phyloP scores from a whole-genome alignment of 2,113 vertebrate genomes.

The Microcebus ravelobensis region DNA sequence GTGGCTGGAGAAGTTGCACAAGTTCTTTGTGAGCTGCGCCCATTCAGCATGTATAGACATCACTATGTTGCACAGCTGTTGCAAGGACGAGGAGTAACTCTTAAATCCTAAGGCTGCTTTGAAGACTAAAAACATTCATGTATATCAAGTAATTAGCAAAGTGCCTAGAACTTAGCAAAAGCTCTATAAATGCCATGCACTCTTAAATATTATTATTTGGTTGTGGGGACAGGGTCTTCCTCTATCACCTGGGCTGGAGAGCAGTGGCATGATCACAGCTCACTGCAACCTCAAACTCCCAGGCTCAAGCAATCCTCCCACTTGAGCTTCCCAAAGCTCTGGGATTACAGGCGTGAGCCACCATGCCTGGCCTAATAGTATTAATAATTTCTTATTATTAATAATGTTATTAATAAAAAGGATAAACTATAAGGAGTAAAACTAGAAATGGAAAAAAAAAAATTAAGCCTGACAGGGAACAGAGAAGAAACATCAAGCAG shows the following conservation, averaged over 20 bases:
- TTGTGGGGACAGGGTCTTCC: no score
- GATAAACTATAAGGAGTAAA: background rate
- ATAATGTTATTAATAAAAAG: background rate
- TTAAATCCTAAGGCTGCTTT: background rate
- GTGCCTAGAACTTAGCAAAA: background rate
- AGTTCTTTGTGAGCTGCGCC: background rate
- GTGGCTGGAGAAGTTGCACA: background rate
- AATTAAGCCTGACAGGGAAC: background rate
- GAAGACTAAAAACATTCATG: background rate
- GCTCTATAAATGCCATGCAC: background rate
- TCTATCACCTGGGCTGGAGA: no score
- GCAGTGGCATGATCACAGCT: no score
- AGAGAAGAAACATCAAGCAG: background rate
- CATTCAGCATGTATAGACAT: background rate
- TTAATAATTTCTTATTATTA: no score
- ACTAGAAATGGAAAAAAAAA: background rate
- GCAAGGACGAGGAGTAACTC: background rate
- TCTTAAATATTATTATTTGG: background rate
- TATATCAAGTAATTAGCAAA: constrained; percentile 3
- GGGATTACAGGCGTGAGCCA: no score
- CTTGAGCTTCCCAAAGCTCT: no score
- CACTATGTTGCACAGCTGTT: background rate
- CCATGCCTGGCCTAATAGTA: no score
- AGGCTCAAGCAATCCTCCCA: no score
- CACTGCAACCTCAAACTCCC: no score